These are phyloP conservation scores for Loris lydekkerianus DNA, from an alignment of 2,797 vertebrate genomes.

Conservation along the genomic window DNA sequence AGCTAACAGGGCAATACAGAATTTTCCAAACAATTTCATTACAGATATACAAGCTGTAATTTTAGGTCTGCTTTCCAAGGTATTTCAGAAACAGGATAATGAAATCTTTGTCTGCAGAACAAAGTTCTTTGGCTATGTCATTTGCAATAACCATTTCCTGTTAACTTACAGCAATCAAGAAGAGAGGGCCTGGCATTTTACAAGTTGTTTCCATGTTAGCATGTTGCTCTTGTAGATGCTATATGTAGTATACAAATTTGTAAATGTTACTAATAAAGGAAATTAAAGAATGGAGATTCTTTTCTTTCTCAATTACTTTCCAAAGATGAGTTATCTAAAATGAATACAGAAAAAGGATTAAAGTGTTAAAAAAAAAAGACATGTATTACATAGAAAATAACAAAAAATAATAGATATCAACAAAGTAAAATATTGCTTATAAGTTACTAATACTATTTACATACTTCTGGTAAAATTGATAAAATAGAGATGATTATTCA, in stretches of 20 bases:
- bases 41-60: not conserved
- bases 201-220: not conserved
- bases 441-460: not conserved
- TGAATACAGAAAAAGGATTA: not conserved
- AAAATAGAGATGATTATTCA: not conserved
- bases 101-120: not conserved
- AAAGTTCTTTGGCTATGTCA: not conserved
- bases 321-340: not conserved
- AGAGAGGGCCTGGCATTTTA: not conserved
- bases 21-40: not conserved
- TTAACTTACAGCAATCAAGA: not conserved
- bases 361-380: constrained; percentile 29
- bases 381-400: constrained; percentile 25
- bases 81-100: not conserved
- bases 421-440: not conserved
- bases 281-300: constrained; percentile 21
- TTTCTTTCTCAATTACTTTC: constrained; percentile 10
- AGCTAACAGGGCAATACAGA: not conserved
- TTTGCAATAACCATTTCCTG: not conserved
- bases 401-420: not conserved
- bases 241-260: not conserved
- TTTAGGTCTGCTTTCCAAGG: not conserved
- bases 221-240: not conserved
- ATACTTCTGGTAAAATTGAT: not conserved
- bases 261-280: not conserved